These are phyloP conservation scores for Rotaria sp. DNA, from an alignment of 2,888 invertebrate genomes.

Conservation along the genomic window DNA sequence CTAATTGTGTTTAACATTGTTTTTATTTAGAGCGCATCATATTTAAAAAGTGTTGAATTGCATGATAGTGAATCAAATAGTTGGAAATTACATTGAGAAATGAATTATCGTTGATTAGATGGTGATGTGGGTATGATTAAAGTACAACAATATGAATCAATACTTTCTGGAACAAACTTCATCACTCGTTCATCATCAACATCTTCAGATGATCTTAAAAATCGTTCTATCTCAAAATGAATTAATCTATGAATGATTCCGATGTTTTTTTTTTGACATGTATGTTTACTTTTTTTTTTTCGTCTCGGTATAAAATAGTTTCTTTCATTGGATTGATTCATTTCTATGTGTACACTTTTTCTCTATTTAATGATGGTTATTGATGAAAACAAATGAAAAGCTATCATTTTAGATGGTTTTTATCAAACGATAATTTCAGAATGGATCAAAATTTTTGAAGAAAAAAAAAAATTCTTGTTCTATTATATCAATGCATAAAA, in stretches of 20 bases:
- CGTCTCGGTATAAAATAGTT: not conserved
- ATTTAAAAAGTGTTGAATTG: conserved; percentile 93
- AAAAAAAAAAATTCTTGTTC: not conserved
- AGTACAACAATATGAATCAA: conserved; percentile 28
- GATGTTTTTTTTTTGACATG: not conserved
- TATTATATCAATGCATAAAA: not conserved
- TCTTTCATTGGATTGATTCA: not conserved
- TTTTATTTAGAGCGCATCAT: conserved; percentile 71
- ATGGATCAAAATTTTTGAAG: not conserved
- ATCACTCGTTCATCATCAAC: not conserved
- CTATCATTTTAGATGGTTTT: conserved; percentile 1
- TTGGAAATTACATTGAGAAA: conserved; percentile 91
- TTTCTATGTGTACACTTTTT: not conserved
- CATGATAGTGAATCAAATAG: conserved; percentile 93
- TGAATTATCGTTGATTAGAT: conserved; percentile 92
- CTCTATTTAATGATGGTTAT: not conserved
- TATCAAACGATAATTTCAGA: not conserved
- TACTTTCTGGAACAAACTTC: not conserved
- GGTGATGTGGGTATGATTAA: conserved; percentile 73
- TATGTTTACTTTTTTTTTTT: not conserved
- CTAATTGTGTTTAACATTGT: too few relatives aligned
- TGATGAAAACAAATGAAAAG: not conserved
- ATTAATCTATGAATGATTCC: not conserved
- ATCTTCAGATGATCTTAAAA: not conserved
- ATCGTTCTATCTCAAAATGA: not conserved